A percentile compares a stretch with the other conserved stretches of the same genome.
These are phyloP conservation scores for Pao palembangensis DNA, from an alignment of 2,113 vertebrate genomes.

Conservation along the genomic window DNA sequence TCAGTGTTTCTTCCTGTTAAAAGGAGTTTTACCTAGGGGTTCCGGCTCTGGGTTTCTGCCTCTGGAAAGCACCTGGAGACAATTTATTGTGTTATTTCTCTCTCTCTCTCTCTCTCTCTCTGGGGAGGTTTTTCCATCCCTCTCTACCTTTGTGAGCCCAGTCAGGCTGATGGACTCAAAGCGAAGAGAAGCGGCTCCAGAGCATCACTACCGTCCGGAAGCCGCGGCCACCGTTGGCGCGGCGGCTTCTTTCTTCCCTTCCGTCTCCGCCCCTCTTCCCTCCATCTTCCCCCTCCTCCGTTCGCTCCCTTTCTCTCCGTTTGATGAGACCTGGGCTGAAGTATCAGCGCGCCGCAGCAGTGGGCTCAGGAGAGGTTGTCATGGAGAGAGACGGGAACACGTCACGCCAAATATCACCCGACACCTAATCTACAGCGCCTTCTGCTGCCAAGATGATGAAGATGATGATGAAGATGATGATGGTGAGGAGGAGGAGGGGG, in stretches of 20 bases:
- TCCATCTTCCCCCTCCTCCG: constrained; percentile 28
- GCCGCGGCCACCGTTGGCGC: too few relatives aligned
- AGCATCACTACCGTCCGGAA: too few relatives aligned
- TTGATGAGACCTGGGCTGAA: constrained; percentile 57
- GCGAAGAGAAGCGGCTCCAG: too few relatives aligned
- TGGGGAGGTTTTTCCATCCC: constrained; percentile 29
- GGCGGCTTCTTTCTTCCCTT: too few relatives aligned
- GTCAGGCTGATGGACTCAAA: too few relatives aligned
- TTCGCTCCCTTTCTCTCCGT: constrained; percentile 25
- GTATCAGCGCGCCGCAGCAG: constrained; percentile 58
- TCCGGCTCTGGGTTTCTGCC: too few relatives aligned
- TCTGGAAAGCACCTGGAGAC: too few relatives aligned
- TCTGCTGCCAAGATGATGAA: constrained; percentile 42
- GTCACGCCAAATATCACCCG: constrained; percentile 72
- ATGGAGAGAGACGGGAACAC: constrained; percentile 56
- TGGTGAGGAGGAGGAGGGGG: too few relatives aligned
- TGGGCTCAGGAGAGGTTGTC: constrained; percentile 60
- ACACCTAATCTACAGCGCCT: constrained; percentile 70
- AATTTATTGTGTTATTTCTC: too few relatives aligned
- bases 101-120: constrained; percentile 8
- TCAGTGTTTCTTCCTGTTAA: too few relatives aligned
- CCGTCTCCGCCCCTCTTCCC: too few relatives aligned
- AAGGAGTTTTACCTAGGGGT: too few relatives aligned
- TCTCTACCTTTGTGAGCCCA: neutral
- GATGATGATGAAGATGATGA: constrained; percentile 21